A percentile compares a stretch with the other conserved stretches of the same genome.
Evolutionary conservation across 2,888 invertebrate species (phyloP).

Genomic region (Tiliacea aurago): DNA sequence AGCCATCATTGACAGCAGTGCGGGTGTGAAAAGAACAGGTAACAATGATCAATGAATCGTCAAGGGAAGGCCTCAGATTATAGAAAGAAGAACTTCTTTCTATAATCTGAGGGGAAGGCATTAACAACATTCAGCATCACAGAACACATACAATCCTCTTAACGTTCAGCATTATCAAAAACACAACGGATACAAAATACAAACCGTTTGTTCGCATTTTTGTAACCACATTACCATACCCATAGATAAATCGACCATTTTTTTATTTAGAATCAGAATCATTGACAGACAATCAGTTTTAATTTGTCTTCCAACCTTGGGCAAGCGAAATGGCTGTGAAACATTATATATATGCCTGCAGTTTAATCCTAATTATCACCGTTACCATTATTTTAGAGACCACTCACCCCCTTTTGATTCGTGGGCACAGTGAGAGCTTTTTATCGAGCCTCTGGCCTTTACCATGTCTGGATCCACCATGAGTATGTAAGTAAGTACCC

Average conservation of each 20-base stretch:
- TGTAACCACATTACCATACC: conserved; percentile 2
- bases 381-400: too few relatives aligned
- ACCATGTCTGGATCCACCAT: background rate
- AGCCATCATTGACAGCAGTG: conserved; percentile 4
- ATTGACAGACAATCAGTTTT: background rate
- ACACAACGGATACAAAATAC: conserved; percentile 22
- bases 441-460: background rate
- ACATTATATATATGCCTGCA: too few relatives aligned
- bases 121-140: conserved; percentile 26
- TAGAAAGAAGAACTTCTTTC: too few relatives aligned
- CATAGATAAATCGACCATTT: background rate
- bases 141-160: too few relatives aligned
- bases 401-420: background rate
- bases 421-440: background rate
- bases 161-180: conserved; percentile 35
- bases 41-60: conserved; percentile 12
- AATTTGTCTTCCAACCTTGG: background rate
- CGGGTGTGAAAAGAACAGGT: conserved; percentile 37
- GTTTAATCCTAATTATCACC: too few relatives aligned
- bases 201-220: conserved; percentile 17
- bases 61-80: too few relatives aligned
- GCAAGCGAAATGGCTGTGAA: background rate
- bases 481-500: too few relatives aligned
- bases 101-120: too few relatives aligned
- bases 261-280: background rate